phyloP scores from a whole-genome alignment of 2,888 invertebrate species.

The Portevinia maculata region DNA sequence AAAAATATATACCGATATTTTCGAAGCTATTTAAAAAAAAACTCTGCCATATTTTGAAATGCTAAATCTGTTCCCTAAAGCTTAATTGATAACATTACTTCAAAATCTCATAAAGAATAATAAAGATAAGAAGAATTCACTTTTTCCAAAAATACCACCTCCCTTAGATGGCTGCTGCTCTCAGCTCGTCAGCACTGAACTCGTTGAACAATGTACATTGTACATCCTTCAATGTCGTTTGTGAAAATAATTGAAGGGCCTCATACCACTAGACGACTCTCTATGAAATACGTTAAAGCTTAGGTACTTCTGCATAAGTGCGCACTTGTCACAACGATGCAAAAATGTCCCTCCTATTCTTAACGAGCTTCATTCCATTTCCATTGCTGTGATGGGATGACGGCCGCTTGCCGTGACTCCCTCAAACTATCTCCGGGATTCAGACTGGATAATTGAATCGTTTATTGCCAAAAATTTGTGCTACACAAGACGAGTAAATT shows the following conservation, averaged over 20 bases:
- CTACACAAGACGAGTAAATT: slow-evolving; percentile 58
- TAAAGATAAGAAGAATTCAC: slow-evolving; percentile 48
- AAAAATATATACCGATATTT: no score
- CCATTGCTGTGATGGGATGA: slow-evolving; percentile 11
- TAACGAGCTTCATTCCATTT: slow-evolving; percentile 54
- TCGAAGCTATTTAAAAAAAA: no score
- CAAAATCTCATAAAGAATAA: slow-evolving; percentile 20
- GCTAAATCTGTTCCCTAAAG: background rate
- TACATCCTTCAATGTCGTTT: slow-evolving; percentile 40
- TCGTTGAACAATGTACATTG: no score
- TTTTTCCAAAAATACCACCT: slow-evolving; percentile 18
- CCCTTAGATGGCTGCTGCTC: slow-evolving; percentile 21
- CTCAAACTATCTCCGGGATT: slow-evolving; percentile 40
- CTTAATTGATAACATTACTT: slow-evolving; percentile 35
- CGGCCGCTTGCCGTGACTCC: slow-evolving; percentile 26
- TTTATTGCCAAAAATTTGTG: slow-evolving; percentile 64
- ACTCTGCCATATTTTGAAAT: background rate
- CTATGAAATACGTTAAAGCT: slow-evolving; percentile 11
- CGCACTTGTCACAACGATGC: slow-evolving; percentile 60
- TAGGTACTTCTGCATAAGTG: slow-evolving; percentile 30
- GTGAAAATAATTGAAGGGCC: slow-evolving; percentile 43
- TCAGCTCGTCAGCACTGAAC: slow-evolving; percentile 20
- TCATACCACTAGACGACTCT: background rate
- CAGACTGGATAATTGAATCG: slow-evolving; percentile 68
- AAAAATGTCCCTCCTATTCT: slow-evolving; percentile 27